These are phyloP conservation scores for Lepidothrix coronata DNA, from an alignment of 2,113 vertebrate species.

Conservation along the genomic window DNA sequence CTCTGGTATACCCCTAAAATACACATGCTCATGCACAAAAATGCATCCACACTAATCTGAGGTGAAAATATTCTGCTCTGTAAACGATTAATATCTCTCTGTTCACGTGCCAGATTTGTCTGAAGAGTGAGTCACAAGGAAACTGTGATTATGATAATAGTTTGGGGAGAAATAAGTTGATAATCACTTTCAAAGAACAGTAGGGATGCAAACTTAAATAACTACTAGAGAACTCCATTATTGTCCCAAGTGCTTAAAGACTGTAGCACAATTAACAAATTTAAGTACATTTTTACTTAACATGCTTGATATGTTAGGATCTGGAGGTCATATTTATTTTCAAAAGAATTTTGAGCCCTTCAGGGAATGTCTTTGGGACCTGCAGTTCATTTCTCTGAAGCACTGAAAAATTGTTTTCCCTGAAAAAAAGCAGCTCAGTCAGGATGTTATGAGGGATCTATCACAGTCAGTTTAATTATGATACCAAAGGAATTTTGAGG, in stretches of 20 bases:
- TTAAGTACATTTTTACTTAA: background rate
- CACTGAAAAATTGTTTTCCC: background rate
- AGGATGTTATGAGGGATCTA: background rate
- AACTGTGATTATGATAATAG: background rate
- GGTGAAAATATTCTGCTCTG: background rate
- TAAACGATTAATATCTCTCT: background rate
- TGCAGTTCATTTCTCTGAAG: background rate
- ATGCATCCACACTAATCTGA: accelerated
- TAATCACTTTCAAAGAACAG: background rate
- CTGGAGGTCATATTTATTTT: background rate
- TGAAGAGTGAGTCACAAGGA: background rate
- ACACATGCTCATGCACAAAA: background rate
- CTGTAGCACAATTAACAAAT: background rate
- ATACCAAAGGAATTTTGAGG: background rate
- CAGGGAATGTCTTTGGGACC: background rate
- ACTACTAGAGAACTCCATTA: background rate
- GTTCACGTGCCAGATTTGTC: background rate
- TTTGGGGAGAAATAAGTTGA: background rate
- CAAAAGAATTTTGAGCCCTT: background rate
- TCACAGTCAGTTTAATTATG: background rate
- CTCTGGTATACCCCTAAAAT: background rate
- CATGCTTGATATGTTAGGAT: background rate
- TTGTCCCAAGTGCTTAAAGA: background rate
- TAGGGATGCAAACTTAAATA: background rate
- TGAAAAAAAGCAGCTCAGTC: background rate